Evolutionary conservation across 2,888 invertebrate genomes (phyloP), one percentile per base, ranked within the genome.

Genomic region (Spilarctia lutea): DNA sequence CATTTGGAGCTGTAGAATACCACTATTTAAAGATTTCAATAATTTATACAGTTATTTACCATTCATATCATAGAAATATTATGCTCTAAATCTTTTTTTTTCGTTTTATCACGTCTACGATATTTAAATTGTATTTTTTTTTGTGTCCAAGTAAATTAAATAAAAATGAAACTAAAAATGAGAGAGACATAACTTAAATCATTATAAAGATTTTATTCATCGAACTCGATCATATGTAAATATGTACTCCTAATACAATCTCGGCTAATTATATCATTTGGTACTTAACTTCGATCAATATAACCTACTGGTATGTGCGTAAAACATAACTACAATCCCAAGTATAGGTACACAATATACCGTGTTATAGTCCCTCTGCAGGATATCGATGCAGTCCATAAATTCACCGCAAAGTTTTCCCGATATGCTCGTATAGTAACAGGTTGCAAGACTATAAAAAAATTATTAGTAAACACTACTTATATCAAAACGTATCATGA

Each of bases 381-480:
- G 48, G 66, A 56, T 3, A 10, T 56, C 66, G 83, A 86, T 88
- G 86, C 85, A 86, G 83, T 82, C 79, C 87, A 87, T 91, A 90
- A 90, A 90, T 85, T 81, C 69, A 71, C 75, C 85, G 83, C 85
- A 88, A 88, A 85, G 85, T 87, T 83, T 83, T 74, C 87, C 84
- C 85, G 68, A 67, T 84, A 84, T 85, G 65, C 78, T 76, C 84
- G 85, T 86, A 81, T 80, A 74, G 89, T 88, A 90, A 91, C 93
- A 93, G 91, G 90, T 89, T 92, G 93, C 86, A 85, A 87, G 88
- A 85, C 78, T 81, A 91, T 94, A 93, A 94, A 94, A 92, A 91
- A 86, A 92, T 92, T 93, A 91, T 93, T 93, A 87, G 91, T 90
- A 89, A 81, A 89, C 87, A 91, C 91, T 89, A 91, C 89, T 90